phyloP scores from a whole-genome alignment of 2,888 invertebrate genomes.

The Drosophila pegasa region DNA sequence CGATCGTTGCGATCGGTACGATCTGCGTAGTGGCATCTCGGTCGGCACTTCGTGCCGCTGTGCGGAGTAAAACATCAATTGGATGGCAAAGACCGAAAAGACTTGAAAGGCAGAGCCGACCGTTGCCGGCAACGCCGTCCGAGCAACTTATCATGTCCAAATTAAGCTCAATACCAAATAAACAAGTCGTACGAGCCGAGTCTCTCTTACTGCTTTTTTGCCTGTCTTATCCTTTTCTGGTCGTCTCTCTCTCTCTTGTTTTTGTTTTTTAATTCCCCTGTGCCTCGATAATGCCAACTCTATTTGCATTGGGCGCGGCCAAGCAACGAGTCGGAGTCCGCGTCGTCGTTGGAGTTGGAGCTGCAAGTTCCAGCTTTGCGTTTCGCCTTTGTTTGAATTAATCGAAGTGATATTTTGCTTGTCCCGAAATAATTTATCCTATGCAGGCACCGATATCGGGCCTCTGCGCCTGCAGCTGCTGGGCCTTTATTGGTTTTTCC shows the following conservation, averaged over 20 bases:
- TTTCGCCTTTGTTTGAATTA: constrained; percentile 84
- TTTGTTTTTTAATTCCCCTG: constrained; percentile 50
- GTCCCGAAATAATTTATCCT: constrained; percentile 85
- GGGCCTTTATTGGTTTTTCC: constrained; percentile 68
- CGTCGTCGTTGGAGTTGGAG: constrained; percentile 9
- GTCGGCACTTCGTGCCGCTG: neutral
- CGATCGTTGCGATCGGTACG: constrained; percentile 10
- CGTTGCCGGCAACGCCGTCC: constrained; percentile 60
- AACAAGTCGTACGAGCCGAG: constrained; percentile 58
- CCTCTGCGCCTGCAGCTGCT: constrained; percentile 54
- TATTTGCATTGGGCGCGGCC: constrained; percentile 74
- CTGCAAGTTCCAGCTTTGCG: constrained; percentile 33
- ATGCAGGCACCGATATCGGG: constrained; percentile 28
- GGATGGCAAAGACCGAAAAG: constrained; percentile 26
- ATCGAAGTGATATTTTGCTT: constrained; percentile 85
- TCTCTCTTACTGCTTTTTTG: constrained; percentile 8
- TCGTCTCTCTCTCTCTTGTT: neutral
- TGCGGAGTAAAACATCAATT: constrained; percentile 66
- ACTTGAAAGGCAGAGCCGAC: constrained; percentile 71
- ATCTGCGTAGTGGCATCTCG: constrained; percentile 4
- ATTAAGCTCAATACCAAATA: constrained; percentile 76
- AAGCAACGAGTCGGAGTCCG: constrained; percentile 4
- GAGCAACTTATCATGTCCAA: constrained; percentile 81
- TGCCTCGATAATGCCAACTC: constrained; percentile 78
- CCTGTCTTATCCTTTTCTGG: constrained; percentile 23